Percentiles rank a stretch among this genome's conserved stretches.
phyloP scores from a whole-genome alignment of 1,140 invertebrate species.

The Anastrepha ludens region DNA sequence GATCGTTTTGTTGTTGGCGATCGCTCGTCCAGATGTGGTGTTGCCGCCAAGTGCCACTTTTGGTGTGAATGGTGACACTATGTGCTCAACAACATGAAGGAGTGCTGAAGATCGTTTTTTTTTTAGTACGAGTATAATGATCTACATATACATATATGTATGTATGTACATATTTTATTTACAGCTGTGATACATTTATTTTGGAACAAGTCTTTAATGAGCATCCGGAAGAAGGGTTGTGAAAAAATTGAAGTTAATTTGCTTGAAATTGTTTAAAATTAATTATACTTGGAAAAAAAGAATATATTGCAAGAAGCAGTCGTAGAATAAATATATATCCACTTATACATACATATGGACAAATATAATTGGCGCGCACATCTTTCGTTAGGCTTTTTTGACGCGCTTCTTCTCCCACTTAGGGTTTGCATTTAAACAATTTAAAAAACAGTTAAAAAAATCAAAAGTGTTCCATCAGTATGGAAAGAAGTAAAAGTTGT shows the following conservation, averaged over 20 bases:
- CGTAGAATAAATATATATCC: too few relatives aligned
- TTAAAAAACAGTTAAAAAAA: too few relatives aligned
- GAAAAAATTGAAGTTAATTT: not conserved
- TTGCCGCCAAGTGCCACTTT: slow-evolving; percentile 12
- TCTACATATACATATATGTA: too few relatives aligned
- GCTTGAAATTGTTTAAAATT: slow-evolving; percentile 25
- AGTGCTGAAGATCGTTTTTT: not conserved
- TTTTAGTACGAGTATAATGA: not conserved
- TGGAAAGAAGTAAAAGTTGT: too few relatives aligned
- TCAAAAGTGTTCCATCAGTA: too few relatives aligned
- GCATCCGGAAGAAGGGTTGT: not conserved
- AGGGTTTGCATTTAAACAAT: too few relatives aligned
- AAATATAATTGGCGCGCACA: too few relatives aligned
- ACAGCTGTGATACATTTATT: slow-evolving; percentile 21
- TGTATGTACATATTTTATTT: not conserved
- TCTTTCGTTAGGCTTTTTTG: too few relatives aligned
- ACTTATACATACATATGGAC: too few relatives aligned
- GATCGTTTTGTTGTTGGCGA: slow-evolving; percentile 21
- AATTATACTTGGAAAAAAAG: not conserved
- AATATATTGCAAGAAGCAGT: too few relatives aligned
- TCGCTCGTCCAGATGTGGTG: slow-evolving; percentile 19
- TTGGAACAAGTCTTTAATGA: not conserved
- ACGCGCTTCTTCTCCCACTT: too few relatives aligned
- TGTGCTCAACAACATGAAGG: not conserved
- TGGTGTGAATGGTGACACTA: slow-evolving; percentile 40